Evolutionary conservation across 2,797 vertebrate species (phyloP), one percentile per base, ranked within the genome.

Genomic region (Manis crassicaudata): DNA sequence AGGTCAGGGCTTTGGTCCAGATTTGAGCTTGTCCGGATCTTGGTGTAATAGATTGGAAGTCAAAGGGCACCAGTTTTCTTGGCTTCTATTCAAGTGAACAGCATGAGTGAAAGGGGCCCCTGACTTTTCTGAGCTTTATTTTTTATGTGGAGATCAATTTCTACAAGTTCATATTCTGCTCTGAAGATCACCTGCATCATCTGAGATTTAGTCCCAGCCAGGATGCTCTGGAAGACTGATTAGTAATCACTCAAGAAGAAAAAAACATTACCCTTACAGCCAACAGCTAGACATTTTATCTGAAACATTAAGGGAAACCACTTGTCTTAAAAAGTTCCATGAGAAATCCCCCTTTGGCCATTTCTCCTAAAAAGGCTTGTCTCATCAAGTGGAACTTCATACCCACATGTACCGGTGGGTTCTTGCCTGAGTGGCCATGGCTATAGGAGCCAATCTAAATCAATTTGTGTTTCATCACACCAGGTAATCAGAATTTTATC

Each of bases 61-160:
- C 82, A 96, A 56, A 86, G 95, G 56, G 11, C 37, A 5, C 16
- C 0, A 1, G 17, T 93, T 96, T 96, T 81, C 87, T 60, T 89
- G 86, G 95, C 79, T 80, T 60, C 37, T 81, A 65, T 92, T 96
- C 32, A 20, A 37, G 56, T 37, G 43, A 92, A 75, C 91, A 90
- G 50, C 75, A 5, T 50, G 25, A 60, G 58, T 23, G 54, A 88
- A 87, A 23, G 25, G 65, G n/a, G 65, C 20, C 60, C 50, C 73
- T 56, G 95, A 70, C 68, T 91, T 75, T 75, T n/a, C 13, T 10
- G 40, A 92, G 77, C 70, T 87, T 92, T 94, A 87, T 92, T 85
- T 92, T 92, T 84, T 94, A 93, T 90, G 73, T 56, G 52, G 43
- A 94, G 93, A 84, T 94, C 75, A 90, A 54, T 83, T 35, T 52